These are phyloP conservation scores for Melanostigma gelatinosum DNA, from an alignment of 2,113 vertebrate species.

Conservation along the genomic window DNA sequence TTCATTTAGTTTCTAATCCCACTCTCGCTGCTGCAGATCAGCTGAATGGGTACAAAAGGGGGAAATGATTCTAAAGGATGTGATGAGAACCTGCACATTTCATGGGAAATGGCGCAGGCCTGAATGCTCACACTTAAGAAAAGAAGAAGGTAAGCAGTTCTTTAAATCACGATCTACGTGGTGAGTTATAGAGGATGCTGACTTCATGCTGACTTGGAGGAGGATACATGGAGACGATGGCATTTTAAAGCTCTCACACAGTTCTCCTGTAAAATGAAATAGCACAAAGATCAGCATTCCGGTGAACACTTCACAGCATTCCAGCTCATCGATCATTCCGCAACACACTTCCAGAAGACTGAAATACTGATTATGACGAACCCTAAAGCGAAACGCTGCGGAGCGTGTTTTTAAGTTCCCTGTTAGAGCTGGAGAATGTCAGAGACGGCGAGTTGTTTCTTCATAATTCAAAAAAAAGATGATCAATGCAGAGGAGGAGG, in stretches of 20 bases:
- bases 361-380: constrained; percentile 30
- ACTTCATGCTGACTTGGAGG: background rate
- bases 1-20: background rate
- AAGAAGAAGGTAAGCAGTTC: background rate
- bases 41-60: constrained; percentile 19
- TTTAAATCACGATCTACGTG: background rate
- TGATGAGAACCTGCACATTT: constrained; percentile 40
- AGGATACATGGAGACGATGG: background rate
- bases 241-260: background rate
- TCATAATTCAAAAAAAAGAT: constrained; percentile 21
- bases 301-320: background rate
- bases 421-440: constrained; percentile 3
- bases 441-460: background rate
- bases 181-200: background rate
- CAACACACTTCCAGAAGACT: constrained; percentile 10
- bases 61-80: constrained; percentile 10
- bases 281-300: constrained; percentile 32
- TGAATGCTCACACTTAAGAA: background rate
- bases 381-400: constrained; percentile 6
- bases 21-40: background rate
- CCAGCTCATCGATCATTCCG: constrained; percentile 45
- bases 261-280: background rate
- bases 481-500: background rate
- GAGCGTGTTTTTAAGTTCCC: background rate
- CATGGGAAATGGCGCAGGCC: constrained; percentile 3